Percentiles rank a stretch among this genome's conserved stretches.
These are phyloP conservation scores for Proisotoma minuta DNA, from an alignment of 2,888 invertebrate genomes.

Conservation along the genomic window DNA sequence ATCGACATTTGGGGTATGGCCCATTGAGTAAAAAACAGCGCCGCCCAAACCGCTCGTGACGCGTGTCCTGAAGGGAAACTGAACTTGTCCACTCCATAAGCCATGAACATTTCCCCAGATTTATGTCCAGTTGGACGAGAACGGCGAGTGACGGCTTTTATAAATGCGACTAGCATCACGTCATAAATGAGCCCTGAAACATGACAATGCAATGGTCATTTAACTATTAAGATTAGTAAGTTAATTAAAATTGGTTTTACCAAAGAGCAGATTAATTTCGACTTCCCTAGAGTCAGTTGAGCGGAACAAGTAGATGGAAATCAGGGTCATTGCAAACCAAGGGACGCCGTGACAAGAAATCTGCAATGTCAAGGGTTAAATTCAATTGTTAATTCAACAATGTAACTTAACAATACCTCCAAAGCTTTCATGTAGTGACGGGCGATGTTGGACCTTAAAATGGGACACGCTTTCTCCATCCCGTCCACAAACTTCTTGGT, in stretches of 20 bases:
- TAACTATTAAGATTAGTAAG: conserved; percentile 4
- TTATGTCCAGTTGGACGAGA: conserved; percentile 66
- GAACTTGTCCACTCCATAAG: conserved; percentile 73
- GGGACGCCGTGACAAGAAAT: conserved; percentile 83
- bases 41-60: conserved; percentile 72
- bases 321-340: conserved; percentile 74
- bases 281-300: conserved; percentile 67
- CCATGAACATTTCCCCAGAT: conserved; percentile 63
- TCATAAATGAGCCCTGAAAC: conserved; percentile 72
- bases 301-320: conserved; percentile 71
- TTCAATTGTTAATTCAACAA: not conserved
- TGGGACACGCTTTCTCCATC: conserved; percentile 49
- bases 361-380: conserved; percentile 53
- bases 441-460: conserved; percentile 47
- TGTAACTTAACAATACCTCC: conserved; percentile 52
- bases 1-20: conserved; percentile 50
- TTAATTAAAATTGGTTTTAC: conserved; percentile 54
- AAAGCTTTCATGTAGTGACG: conserved; percentile 55
- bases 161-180: conserved; percentile 66
- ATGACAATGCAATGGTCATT: not conserved
- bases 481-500: conserved; percentile 51
- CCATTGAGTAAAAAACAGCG: conserved; percentile 61
- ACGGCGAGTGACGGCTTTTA: conserved; percentile 73
- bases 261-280: conserved; percentile 79
- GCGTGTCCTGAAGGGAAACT: conserved; percentile 94